Percentiles rank a stretch among this genome's conserved stretches.
Evolutionary conservation across 2,888 invertebrate species (phyloP).

Genomic region (Sarcophaga rosellei): DNA sequence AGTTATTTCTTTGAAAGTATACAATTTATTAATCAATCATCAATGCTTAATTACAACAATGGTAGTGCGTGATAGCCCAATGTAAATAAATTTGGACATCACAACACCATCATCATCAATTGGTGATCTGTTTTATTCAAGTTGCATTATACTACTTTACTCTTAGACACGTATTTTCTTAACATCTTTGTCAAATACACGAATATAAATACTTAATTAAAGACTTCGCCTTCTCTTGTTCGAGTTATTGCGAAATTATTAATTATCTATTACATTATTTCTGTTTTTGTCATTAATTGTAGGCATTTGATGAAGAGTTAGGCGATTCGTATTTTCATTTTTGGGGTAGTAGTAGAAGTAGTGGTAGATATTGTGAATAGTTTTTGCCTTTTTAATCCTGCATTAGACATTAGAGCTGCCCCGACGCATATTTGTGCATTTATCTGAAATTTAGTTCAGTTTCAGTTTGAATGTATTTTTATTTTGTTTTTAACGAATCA

Average conservation of each 20-base stretch:
- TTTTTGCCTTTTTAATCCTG: constrained; percentile 73
- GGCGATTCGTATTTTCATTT: constrained; percentile 62
- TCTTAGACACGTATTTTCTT: constrained; percentile 47
- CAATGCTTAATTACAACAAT: constrained; percentile 64
- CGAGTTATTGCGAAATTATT: constrained; percentile 52
- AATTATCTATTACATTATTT: constrained; percentile 22
- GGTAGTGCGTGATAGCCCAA: constrained; percentile 59
- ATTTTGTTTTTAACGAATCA: constrained; percentile 61
- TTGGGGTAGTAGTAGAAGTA: constrained; percentile 67
- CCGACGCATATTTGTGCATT: constrained; percentile 79
- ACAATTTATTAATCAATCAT: constrained; percentile 70
- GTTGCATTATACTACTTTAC: constrained; percentile 57
- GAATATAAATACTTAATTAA: constrained; percentile 57
- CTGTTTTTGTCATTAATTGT: constrained; percentile 52
- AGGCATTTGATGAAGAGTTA: constrained; percentile 62
- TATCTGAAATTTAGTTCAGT: constrained; percentile 81
- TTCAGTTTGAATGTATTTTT: constrained; percentile 78
- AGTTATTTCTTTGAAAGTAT: constrained; percentile 78
- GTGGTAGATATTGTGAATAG: constrained; percentile 71
- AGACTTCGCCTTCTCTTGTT: constrained; percentile 57
- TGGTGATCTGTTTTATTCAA: constrained; percentile 51
- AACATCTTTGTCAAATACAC: constrained; percentile 51
- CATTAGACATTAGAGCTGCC: constrained; percentile 76
- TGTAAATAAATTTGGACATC: constrained; percentile 56
- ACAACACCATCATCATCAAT: constrained; percentile 59